These are phyloP conservation scores for Araneus ventricosus DNA, from an alignment of 1,140 invertebrate species.

Conservation along the genomic window DNA sequence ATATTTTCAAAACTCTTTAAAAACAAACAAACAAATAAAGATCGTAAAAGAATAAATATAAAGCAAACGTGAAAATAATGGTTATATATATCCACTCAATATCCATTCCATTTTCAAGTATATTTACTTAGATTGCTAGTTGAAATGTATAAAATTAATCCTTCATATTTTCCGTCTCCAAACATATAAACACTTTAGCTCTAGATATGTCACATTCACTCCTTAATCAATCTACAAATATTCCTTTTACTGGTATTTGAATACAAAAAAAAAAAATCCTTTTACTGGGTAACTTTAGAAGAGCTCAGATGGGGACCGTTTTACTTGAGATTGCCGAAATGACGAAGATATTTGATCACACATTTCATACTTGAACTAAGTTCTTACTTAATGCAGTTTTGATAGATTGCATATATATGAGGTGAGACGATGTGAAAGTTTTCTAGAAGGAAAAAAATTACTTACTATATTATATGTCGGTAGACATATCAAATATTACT, in stretches of 20 bases:
- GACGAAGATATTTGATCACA: conserved; percentile 7
- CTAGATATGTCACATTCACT: not conserved
- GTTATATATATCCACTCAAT: too few species aligned
- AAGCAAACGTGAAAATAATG: too few species aligned
- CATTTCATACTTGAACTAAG: not conserved
- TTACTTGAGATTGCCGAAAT: not conserved
- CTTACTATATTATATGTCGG: not conserved
- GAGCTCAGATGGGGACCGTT: not conserved
- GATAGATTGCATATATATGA: conserved; percentile 4
- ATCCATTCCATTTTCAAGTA: too few species aligned
- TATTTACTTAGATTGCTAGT: too few species aligned
- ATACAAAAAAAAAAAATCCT: too few species aligned
- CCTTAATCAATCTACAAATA: not conserved
- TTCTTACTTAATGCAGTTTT: not conserved
- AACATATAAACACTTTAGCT: not conserved
- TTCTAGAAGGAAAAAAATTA: not conserved
- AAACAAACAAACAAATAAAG: too few species aligned
- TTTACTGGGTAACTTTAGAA: not conserved
- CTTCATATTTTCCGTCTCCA: too few species aligned
- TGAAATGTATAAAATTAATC: too few species aligned
- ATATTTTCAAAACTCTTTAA: too few species aligned
- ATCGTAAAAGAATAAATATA: too few species aligned
- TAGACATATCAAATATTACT: not conserved
- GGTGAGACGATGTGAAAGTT: not conserved
- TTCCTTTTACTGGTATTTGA: not conserved